Percentiles rank a stretch among this genome's conserved stretches.
These are phyloP conservation scores for Siphonodentalium dalli DNA, from an alignment of 2,888 invertebrate genomes.

Conservation along the genomic window DNA sequence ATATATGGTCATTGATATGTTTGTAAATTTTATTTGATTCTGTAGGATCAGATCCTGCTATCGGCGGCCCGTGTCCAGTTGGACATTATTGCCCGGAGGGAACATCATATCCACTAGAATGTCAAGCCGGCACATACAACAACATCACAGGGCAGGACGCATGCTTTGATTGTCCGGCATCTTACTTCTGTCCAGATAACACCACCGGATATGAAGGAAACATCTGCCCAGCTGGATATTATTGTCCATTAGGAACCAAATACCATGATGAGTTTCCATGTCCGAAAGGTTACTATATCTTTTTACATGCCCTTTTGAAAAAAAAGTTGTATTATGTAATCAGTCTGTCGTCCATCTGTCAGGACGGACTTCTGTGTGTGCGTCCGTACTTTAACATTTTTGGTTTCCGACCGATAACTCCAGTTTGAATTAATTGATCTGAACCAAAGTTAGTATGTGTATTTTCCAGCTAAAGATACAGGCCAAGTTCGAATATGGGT, in stretches of 20 bases:
- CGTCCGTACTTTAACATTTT: no score
- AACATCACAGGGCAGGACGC: conserved; percentile 50
- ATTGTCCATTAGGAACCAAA: conserved; percentile 55
- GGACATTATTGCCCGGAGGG: conserved; percentile 60
- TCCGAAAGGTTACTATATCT: conserved; percentile 52
- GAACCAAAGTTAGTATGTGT: no score
- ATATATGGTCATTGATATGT: background rate
- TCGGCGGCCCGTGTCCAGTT: conserved; percentile 59
- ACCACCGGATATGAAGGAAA: conserved; percentile 47
- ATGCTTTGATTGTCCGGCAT: conserved; percentile 53
- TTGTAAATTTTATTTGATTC: conserved; percentile 4
- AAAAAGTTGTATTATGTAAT: no score
- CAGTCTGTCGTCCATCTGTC: no score
- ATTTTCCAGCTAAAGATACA: no score
- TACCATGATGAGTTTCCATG: conserved; percentile 49
- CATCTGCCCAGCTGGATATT: conserved; percentile 55
- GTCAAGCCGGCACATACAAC: conserved; percentile 59
- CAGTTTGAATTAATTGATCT: no score
- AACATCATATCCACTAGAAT: conserved; percentile 53
- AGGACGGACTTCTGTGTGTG: no score
- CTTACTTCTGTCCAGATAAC: conserved; percentile 59
- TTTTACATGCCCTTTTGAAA: no score
- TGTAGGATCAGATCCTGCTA: conserved; percentile 41
- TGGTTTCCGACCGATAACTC: no score
- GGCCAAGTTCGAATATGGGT: no score